These are phyloP conservation scores for Onychomys leucogaster DNA, from an alignment of 2,797 vertebrate genomes.

Conservation along the genomic window DNA sequence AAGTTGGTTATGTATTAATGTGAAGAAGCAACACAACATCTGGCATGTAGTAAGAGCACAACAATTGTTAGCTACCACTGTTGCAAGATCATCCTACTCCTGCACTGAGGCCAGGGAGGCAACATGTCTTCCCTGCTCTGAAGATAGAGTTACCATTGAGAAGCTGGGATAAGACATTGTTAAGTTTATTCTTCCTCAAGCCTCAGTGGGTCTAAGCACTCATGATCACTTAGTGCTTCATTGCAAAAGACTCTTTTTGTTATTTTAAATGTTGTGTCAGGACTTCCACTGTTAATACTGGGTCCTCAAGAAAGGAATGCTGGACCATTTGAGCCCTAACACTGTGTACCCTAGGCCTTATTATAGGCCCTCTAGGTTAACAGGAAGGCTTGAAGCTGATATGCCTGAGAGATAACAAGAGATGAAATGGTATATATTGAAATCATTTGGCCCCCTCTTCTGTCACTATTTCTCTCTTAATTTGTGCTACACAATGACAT, in stretches of 20 bases:
- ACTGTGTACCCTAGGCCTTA: constrained; percentile 31
- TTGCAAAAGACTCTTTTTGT: neutral
- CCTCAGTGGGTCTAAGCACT: neutral
- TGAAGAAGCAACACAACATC: constrained; percentile 34
- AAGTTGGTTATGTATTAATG: neutral
- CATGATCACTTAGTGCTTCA: constrained; percentile 64
- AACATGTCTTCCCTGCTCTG: constrained; percentile 33
- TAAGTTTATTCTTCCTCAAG: constrained; percentile 65
- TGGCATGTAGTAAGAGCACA: neutral
- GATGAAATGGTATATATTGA: constrained; percentile 71
- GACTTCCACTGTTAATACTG: constrained; percentile 20
- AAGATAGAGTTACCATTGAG: constrained; percentile 54
- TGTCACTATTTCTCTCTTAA: constrained; percentile 55
- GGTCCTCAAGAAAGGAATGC: constrained; percentile 72
- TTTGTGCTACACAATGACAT: constrained; percentile 70
- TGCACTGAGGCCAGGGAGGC: neutral
- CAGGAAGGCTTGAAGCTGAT: constrained; percentile 33
- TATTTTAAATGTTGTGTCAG: constrained; percentile 60
- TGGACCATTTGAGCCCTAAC: constrained; percentile 46
- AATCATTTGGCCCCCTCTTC: neutral
- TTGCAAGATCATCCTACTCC: neutral
- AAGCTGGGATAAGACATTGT: neutral
- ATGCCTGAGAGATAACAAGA: constrained; percentile 64
- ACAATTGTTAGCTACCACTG: neutral
- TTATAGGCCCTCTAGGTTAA: constrained; percentile 55